phyloP scores from a whole-genome alignment of 2,888 invertebrate genomes.

The Willowsia nigromaculata region DNA sequence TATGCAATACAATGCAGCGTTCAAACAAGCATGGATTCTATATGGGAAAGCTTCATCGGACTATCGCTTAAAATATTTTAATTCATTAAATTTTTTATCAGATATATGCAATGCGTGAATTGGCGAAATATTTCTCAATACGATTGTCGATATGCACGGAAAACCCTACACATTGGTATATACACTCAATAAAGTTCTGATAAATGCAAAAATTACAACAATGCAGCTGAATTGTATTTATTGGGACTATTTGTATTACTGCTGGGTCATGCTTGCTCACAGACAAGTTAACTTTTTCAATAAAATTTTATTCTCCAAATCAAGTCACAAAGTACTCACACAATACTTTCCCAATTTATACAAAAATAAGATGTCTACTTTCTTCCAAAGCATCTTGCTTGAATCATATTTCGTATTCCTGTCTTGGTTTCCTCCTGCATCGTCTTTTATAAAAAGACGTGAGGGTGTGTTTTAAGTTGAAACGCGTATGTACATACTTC shows the following conservation, averaged over 20 bases:
- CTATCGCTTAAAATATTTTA: too few relatives aligned
- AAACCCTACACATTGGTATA: not conserved
- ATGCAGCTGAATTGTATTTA: not conserved
- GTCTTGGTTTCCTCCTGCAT: not conserved
- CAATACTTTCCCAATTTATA: not conserved
- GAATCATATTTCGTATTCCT: conserved; percentile 9
- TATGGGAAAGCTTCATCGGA: too few relatives aligned
- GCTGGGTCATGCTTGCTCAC: not conserved
- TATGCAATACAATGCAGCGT: too few relatives aligned
- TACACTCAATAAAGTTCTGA: not conserved
- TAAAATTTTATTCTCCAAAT: not conserved
- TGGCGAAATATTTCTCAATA: too few relatives aligned
- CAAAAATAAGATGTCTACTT: not conserved
- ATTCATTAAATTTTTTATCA: too few relatives aligned
- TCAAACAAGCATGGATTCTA: too few relatives aligned
- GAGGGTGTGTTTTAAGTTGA: not conserved
- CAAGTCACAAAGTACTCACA: not conserved
- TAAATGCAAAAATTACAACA: not conserved
- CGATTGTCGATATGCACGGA: too few relatives aligned
- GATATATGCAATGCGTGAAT: too few relatives aligned
- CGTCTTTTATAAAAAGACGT: not conserved
- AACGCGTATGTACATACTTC: not conserved
- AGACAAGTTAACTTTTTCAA: not conserved
- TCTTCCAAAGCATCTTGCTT: conserved; percentile 2
- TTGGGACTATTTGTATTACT: not conserved